phyloP scores from a whole-genome alignment of 64 coral and sea anemone genomes.

The Montipora cactus region DNA sequence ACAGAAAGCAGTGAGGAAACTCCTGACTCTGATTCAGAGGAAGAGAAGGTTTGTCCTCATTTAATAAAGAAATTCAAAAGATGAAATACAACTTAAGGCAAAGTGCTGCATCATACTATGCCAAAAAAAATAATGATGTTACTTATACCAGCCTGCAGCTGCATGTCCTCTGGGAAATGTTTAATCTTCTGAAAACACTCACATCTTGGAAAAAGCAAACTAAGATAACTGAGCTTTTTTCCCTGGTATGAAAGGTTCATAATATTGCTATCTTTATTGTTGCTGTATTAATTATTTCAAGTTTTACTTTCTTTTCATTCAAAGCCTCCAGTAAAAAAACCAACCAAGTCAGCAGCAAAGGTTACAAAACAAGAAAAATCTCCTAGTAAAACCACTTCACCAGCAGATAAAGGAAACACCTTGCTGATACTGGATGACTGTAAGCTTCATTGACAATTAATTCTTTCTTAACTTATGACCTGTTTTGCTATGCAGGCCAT shows the following conservation, averaged over 20 bases:
- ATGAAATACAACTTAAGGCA: too few species aligned
- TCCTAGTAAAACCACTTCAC: not conserved
- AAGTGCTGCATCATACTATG: too few species aligned
- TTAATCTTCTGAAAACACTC: not conserved
- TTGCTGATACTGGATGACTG: conserved; percentile 37
- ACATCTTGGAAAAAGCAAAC: not conserved
- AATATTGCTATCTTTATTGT: too few species aligned
- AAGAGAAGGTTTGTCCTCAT: conserved; percentile 40
- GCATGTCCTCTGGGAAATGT: not conserved
- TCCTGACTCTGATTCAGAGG: conserved; percentile 42
- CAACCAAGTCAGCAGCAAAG: not conserved
- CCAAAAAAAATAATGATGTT: too few species aligned
- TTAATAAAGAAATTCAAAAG: not conserved
- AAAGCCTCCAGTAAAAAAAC: conserved; percentile 28
- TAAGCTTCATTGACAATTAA: not conserved
- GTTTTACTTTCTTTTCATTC: not conserved
- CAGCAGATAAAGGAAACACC: not conserved
- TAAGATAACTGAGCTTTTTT: too few species aligned
- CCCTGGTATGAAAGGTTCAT: too few species aligned
- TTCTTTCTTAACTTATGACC: too few species aligned
- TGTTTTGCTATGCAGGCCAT: too few species aligned
- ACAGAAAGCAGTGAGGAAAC: conserved; percentile 61
- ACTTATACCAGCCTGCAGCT: too few species aligned
- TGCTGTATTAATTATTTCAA: not conserved
- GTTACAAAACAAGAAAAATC: conserved; percentile 23